Evolutionary conservation across 2,113 vertebrate genomes (phyloP).

Genomic region (Furnarius figulus): DNA sequence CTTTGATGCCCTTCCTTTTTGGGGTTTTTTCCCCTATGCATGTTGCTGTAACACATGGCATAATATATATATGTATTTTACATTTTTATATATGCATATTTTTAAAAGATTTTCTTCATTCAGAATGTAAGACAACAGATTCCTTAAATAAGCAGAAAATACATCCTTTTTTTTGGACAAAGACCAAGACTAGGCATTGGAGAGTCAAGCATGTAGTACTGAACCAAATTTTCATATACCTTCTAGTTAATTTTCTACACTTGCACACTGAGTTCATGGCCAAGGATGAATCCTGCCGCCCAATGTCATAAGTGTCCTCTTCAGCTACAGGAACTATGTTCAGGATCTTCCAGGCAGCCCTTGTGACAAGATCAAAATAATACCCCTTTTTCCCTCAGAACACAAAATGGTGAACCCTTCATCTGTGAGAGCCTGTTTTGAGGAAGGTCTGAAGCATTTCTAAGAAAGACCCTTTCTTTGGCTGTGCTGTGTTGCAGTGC

Average conservation of each 20-base stretch:
- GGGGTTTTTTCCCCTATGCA: background rate
- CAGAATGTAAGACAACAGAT: background rate
- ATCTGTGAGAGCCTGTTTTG: background rate
- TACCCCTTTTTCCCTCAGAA: background rate
- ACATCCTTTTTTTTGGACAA: background rate
- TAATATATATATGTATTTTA: fast-evolving
- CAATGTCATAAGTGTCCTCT: background rate
- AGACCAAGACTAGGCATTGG: background rate
- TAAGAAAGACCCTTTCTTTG: background rate
- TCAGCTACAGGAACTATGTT: background rate
- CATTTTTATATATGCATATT: fast-evolving
- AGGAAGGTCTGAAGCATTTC: background rate
- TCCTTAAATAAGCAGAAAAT: background rate
- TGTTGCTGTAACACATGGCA: background rate
- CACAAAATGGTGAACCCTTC: background rate
- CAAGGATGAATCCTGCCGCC: background rate
- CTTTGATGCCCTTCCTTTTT: background rate
- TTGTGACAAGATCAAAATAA: background rate
- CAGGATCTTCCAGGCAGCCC: background rate
- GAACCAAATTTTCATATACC: background rate
- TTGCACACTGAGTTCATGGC: background rate
- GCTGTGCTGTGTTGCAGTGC: fast-evolving
- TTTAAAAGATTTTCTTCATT: background rate
- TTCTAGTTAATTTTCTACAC: background rate
- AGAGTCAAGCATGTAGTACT: fast-evolving